Conservation (phyloP, 2,113 vertebrate species). For the Oostethus manadensis region DNA sequence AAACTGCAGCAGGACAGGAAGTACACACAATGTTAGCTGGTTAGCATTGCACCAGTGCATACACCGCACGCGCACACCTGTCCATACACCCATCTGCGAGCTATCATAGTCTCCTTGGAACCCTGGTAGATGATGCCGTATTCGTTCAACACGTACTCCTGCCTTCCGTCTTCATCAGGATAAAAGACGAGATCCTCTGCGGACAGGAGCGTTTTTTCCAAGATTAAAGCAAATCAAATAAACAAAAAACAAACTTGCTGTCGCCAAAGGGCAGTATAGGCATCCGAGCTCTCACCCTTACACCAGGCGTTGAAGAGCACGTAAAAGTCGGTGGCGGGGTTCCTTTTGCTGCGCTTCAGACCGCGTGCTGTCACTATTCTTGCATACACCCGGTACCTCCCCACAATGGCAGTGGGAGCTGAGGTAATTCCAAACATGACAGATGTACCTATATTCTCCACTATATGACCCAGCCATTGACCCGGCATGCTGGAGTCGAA, state of each 20-base stretch:
- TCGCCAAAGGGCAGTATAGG: too few species aligned
- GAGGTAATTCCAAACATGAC: slow-evolving; percentile 74
- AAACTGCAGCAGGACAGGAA: slow-evolving; percentile 70
- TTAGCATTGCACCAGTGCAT: neutral
- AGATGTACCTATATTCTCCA: slow-evolving; percentile 22
- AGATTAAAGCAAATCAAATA: too few species aligned
- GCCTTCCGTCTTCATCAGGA: slow-evolving; percentile 65
- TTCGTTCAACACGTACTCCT: slow-evolving; percentile 87
- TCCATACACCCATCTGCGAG: slow-evolving; percentile 82
- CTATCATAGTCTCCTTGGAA: slow-evolving; percentile 20
- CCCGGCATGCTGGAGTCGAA: slow-evolving; percentile 48
- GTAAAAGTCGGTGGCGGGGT: slow-evolving; percentile 73
- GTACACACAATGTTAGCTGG: neutral
- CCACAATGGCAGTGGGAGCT: slow-evolving; percentile 74
- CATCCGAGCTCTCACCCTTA: slow-evolving; percentile 59
- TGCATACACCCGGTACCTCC: slow-evolving; percentile 79
- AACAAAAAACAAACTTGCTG: too few species aligned
- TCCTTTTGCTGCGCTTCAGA: slow-evolving; percentile 66
- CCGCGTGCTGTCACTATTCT: slow-evolving; percentile 59
- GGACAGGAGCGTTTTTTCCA: neutral
- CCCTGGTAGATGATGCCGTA: slow-evolving; percentile 80
- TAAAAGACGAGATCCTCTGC: slow-evolving; percentile 81
- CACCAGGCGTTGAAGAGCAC: slow-evolving; percentile 92
- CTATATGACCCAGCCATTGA: slow-evolving; percentile 73
- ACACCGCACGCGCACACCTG: slow-evolving; percentile 73